These are phyloP conservation scores for human (Homo sapiens) DNA, from an alignment of 2,113 vertebrate species.

Conservation along the genomic window DNA sequence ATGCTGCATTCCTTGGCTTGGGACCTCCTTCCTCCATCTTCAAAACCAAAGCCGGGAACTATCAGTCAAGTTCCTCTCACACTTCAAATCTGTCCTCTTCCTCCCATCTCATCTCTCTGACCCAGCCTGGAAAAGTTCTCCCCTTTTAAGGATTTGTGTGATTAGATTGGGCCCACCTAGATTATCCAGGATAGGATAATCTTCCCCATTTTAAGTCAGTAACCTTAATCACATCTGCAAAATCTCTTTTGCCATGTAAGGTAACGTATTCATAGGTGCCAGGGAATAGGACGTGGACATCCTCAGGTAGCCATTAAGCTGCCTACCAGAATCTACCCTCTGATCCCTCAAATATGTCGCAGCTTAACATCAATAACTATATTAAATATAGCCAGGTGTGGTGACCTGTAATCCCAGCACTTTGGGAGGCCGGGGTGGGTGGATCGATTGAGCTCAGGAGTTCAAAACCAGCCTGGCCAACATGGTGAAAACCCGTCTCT, in stretches of 20 bases:
- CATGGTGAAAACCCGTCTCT: too few relatives aligned
- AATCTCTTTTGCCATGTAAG: neutral
- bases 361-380: neutral
- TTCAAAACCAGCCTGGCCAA: too few relatives aligned
- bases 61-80: neutral
- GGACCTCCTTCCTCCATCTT: neutral
- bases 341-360: neutral
- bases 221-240: neutral
- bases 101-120: neutral
- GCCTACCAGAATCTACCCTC: neutral
- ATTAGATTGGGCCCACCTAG: neutral
- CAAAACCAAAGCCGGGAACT: neutral
- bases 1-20: neutral
- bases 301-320: neutral
- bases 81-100: neutral
- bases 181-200: neutral
- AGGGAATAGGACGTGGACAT: neutral
- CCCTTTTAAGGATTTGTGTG: neutral
- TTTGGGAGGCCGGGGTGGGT: too few relatives aligned
- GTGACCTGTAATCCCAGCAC: too few relatives aligned
- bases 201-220: neutral
- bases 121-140: neutral
- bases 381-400: neutral
- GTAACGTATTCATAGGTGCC: neutral
- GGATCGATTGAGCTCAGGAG: too few relatives aligned